Percentiles rank a stretch among this genome's conserved stretches.
Evolutionary conservation across 2,888 invertebrate genomes (phyloP).

Genomic region (Drosophila emarginata): DNA sequence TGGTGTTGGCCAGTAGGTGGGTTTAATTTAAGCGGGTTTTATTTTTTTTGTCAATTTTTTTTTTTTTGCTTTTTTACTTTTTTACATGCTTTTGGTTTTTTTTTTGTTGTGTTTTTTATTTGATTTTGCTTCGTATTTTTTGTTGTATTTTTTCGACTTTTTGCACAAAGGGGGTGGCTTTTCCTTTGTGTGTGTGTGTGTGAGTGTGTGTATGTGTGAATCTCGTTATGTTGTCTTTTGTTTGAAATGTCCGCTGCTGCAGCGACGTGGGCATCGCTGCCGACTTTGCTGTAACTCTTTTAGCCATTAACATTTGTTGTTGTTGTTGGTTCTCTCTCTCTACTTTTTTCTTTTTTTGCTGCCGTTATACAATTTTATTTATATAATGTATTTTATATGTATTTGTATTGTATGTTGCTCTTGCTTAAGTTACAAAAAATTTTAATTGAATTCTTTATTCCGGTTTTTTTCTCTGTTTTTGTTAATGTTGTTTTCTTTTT

Average conservation of each 20-base stretch:
- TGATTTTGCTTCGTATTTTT: constrained; percentile 57
- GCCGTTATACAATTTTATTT: constrained; percentile 55
- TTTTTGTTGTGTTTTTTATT: constrained; percentile 66
- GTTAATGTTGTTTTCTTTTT: neutral
- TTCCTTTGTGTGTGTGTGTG: constrained; percentile 20
- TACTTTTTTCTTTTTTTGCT: constrained; percentile 20
- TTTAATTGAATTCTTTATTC: constrained; percentile 78
- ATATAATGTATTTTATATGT: constrained; percentile 55
- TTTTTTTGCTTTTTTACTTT: constrained; percentile 51
- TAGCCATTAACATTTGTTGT: constrained; percentile 10
- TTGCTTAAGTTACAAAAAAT: constrained; percentile 60
- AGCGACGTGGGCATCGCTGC: constrained; percentile 43
- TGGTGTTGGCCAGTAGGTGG: constrained; percentile 61
- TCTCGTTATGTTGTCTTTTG: constrained; percentile 76
- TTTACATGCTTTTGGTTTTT: constrained; percentile 19
- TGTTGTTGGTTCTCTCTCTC: neutral
- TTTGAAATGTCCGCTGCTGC: constrained; percentile 69
- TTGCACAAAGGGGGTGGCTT: constrained; percentile 52
- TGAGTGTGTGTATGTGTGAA: constrained; percentile 59
- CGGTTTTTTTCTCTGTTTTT: neutral
- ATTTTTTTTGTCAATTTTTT: constrained; percentile 66
- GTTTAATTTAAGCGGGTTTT: constrained; percentile 78
- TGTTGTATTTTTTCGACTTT: constrained; percentile 18
- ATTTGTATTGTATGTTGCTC: constrained; percentile 21
- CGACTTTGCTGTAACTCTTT: constrained; percentile 65